Percentiles rank a stretch among this genome's conserved stretches.
Evolutionary conservation across 2,113 vertebrate species (phyloP).

Genomic region (Ia io): DNA sequence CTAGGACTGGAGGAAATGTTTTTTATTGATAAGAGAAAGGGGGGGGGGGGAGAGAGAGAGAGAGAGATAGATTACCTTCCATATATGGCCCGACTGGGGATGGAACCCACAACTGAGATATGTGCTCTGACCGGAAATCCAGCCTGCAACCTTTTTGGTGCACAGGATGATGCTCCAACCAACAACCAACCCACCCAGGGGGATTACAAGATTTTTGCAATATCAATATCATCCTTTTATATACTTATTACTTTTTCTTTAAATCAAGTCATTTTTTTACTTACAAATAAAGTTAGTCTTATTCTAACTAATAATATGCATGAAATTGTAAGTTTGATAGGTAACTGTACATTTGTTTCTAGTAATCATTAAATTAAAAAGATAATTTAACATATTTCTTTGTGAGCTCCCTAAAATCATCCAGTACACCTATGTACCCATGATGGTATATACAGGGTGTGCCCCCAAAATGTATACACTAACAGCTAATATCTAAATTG

Average conservation of each 20-base stretch:
- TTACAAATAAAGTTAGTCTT: neutral
- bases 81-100: too few relatives aligned
- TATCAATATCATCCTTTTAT: neutral
- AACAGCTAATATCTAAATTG: too few relatives aligned
- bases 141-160: neutral
- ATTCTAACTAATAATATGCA: neutral
- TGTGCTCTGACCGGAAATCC: neutral
- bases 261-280: neutral
- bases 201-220: neutral
- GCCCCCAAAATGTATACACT: too few relatives aligned
- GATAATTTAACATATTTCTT: neutral
- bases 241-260: neutral
- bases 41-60: too few relatives aligned
- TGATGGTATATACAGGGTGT: neutral
- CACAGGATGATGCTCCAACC: neutral
- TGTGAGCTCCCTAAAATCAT: neutral
- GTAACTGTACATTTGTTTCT: slow-evolving; percentile 15
- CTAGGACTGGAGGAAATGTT: too few relatives aligned
- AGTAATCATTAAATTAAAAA: slow-evolving; percentile 10
- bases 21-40: too few relatives aligned
- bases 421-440: neutral
- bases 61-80: too few relatives aligned
- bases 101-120: neutral
- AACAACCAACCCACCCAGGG: neutral
- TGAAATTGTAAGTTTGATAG: neutral